A percentile compares a stretch with the other conserved stretches of the same genome.
phyloP scores from a whole-genome alignment of 2,888 invertebrate genomes.

The Philereme vetulata region DNA sequence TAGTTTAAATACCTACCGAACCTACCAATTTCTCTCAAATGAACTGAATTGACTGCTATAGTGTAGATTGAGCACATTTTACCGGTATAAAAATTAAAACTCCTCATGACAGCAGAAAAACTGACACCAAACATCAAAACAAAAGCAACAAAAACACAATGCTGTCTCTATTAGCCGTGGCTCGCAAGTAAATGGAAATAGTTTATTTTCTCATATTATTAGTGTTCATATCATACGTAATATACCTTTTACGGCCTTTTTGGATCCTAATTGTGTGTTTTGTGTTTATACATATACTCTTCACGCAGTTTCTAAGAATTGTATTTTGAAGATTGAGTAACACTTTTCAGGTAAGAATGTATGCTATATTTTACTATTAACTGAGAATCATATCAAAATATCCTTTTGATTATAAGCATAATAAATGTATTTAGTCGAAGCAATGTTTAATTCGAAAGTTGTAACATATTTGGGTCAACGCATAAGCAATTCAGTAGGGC shows the following conservation, averaged over 20 bases:
- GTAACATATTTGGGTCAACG: too few relatives aligned
- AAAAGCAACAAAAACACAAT: conserved; percentile 46
- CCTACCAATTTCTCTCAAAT: background rate
- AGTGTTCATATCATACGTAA: conserved; percentile 50
- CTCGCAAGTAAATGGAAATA: conserved; percentile 68
- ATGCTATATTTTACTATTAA: background rate
- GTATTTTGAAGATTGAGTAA: conserved; percentile 46
- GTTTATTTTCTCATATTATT: conserved; percentile 63
- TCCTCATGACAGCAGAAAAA: conserved; percentile 3
- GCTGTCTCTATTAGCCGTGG: conserved; percentile 26
- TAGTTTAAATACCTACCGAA: background rate
- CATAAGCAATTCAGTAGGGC: too few relatives aligned
- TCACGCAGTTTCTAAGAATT: conserved; percentile 51
- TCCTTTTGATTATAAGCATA: too few relatives aligned
- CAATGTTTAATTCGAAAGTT: too few relatives aligned
- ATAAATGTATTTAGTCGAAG: too few relatives aligned
- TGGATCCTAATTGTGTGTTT: conserved; percentile 61
- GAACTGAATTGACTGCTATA: too few relatives aligned
- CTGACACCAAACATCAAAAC: conserved; percentile 25
- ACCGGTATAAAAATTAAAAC: background rate
- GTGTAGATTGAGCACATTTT: too few relatives aligned
- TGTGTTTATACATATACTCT: conserved; percentile 55
- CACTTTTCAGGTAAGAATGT: background rate
- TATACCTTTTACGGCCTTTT: conserved; percentile 69
- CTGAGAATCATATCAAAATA: too few relatives aligned